Evolutionary conservation across 2,113 vertebrate genomes (phyloP), one percentile per base, ranked within the genome.

Genomic region (Eolophus roseicapilla): DNA sequence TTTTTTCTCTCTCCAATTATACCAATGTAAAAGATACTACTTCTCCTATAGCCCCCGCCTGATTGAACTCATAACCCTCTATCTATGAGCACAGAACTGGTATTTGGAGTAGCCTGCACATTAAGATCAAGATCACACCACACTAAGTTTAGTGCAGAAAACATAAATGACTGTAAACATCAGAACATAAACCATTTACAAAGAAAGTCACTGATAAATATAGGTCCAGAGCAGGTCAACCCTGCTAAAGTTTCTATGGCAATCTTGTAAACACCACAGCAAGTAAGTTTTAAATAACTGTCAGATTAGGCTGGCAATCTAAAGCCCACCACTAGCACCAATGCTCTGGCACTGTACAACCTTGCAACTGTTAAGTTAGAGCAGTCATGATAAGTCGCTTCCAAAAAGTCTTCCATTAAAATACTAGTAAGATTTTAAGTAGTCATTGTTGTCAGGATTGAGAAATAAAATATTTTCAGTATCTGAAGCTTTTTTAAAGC

Each of bases 71-170:
- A 44, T n/a, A 81, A 53, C 23, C 2, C 31, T 28, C 13, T 10
- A 1, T 16, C 41, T 53, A 4, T 31, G n/a, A 75, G 28, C 14
- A 41, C 37, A 67, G 20, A 62, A 77, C 17, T 0, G 0, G 5
- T 18, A 35, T 39, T 47, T 62, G 46, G 16, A 49, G 20, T 18
- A 31, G 46, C 20, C 19, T 37, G 17, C n/a, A 63, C 17, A 19
- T 25, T 53, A 75, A 86, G 35, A 46, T 52, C 43, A 62, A 68
- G 43, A 47, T 79, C 39, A 10, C 53, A 88, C 39, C 24, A 39
- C 41, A n/a, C 24, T 29, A 60, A 75, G 5, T 47, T 82, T 19
- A 65, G 29, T 2, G 24, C 59, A 31, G 39, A 76, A 82, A 53
- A 73, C 0, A 0, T n/a, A 41, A 50, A 81, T 15, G 16, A 31